These are phyloP conservation scores for Pelecanoides urinatrix DNA, from an alignment of 2,113 vertebrate species.

Conservation along the genomic window DNA sequence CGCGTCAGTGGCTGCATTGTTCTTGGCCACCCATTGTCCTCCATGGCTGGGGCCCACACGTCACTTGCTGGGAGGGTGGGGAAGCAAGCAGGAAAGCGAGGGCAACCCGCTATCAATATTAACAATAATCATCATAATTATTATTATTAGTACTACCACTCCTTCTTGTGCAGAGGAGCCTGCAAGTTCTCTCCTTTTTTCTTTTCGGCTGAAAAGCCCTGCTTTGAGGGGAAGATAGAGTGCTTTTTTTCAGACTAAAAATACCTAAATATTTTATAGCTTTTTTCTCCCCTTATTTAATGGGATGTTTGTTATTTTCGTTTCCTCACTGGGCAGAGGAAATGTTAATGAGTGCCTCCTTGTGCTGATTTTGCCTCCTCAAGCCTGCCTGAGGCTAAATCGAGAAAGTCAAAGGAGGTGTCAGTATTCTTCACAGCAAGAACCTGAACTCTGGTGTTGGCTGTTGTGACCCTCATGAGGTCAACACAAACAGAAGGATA, in stretches of 20 bases:
- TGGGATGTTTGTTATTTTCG: neutral
- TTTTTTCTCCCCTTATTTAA: neutral
- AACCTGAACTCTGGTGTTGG: neutral
- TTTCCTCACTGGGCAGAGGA: neutral
- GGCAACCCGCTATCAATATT: neutral
- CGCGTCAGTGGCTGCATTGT: conserved; percentile 18
- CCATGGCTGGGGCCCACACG: neutral
- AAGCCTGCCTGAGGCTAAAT: neutral
- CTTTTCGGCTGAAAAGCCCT: neutral
- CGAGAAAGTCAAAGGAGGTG: neutral
- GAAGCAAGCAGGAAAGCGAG: neutral
- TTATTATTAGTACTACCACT: neutral
- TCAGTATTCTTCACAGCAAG: neutral
- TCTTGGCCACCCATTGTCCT: neutral
- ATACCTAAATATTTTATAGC: neutral
- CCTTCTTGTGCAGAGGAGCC: neutral
- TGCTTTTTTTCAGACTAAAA: neutral
- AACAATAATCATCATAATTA: neutral
- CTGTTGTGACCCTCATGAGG: neutral
- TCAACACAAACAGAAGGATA: neutral
- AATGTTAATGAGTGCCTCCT: neutral
- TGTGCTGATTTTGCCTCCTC: neutral
- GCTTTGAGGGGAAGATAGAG: neutral
- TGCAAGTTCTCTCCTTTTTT: neutral
- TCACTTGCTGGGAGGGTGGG: neutral